Evolutionary conservation across 1,140 invertebrate species (phyloP), one percentile per base, ranked within the genome.

Genomic region (Macrotrachela quadricornifera): DNA sequence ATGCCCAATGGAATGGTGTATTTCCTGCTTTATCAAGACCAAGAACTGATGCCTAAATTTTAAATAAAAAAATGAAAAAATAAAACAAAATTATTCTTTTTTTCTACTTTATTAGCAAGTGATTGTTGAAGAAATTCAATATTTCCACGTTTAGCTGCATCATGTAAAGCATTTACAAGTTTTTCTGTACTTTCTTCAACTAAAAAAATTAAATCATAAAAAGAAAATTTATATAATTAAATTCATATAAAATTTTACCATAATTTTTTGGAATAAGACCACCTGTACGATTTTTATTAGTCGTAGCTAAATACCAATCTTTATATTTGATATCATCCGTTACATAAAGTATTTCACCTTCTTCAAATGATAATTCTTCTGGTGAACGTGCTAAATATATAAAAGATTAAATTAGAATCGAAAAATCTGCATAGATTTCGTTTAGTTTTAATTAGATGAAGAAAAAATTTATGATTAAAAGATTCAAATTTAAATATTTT

Each of bases 81-180:
- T 30, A 30, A 4, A 2, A 4, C 21, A 30, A 30, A 4, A 30
- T 2, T 30, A 30, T 2, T 30, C 8, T 30, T 30, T 30, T 30
- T 30, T 12, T 41, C 30, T 16, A 51, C 49, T 16, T 38, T 44
- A 38, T 51, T 51, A 38, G 44, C 18, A 15, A 51, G 36, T 15
- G 41, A 51, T 44, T 51, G 41, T 16, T 44, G 18, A 21, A 51
- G 15, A 51, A 51, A 51, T 6, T 51, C 49, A 3, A 51, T 36
- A 17, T 51, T 51, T 44, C 49, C 49, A 30, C 49, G 49, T 8
- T 51, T 51, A 6, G 49, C 49, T n/a, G 49, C 49, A 10, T 51
- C 49, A 45, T 51, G 49, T 18, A 51, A 44, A 10, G 49, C 41
- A 45, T 51, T 51, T 15, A 51, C 1, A 12, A 51, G n/a, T 44